These are phyloP conservation scores for Oreochromis mossambicus DNA, from an alignment of 2,797 vertebrate species.

Conservation along the genomic window DNA sequence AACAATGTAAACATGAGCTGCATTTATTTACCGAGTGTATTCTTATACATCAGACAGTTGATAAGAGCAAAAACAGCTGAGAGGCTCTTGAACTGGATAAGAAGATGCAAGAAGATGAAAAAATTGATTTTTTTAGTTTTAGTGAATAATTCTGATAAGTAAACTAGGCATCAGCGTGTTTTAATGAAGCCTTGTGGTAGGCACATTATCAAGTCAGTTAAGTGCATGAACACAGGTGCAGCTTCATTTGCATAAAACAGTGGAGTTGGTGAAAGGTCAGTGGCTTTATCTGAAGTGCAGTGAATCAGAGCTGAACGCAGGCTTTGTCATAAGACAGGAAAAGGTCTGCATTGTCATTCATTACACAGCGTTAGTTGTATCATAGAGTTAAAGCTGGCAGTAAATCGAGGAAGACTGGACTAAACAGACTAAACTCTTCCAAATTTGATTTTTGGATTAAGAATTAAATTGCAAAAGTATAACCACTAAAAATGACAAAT, in stretches of 20 bases:
- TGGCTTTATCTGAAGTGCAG: neutral
- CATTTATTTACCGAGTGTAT: neutral
- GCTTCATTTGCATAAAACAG: neutral
- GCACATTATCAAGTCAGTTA: neutral
- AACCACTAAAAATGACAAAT: neutral
- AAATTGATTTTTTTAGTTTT: neutral
- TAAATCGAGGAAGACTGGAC: neutral
- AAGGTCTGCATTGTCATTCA: neutral
- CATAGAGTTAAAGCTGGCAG: neutral
- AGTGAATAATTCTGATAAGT: neutral
- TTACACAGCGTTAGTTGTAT: neutral
- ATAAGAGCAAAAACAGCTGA: neutral
- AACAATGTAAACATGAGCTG: neutral
- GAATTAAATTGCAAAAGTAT: neutral
- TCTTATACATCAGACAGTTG: neutral
- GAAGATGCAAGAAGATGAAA: neutral
- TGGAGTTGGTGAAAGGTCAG: neutral
- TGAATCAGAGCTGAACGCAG: conserved; percentile 2
- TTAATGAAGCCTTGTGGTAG: neutral
- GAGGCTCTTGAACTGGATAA: neutral
- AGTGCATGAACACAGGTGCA: neutral
- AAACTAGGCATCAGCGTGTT: neutral
- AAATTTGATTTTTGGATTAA: neutral
- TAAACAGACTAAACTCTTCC: neutral
- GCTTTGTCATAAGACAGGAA: conserved; percentile 8